Evolutionary conservation across 2,888 invertebrate genomes (phyloP).

Genomic region (Hybos culiciformis): DNA sequence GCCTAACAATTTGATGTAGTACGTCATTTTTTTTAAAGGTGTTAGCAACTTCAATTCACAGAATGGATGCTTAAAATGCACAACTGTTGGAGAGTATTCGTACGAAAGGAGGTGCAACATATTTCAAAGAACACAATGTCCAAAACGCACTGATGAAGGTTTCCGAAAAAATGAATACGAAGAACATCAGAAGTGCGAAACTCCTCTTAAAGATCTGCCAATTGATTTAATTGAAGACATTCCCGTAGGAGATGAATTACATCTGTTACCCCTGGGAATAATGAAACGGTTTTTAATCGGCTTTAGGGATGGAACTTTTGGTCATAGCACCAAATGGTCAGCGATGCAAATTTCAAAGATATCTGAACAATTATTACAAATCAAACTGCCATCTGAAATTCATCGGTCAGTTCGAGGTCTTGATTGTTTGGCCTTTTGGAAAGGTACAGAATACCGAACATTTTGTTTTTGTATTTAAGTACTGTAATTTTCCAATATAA

Average conservation of each 20-base stretch:
- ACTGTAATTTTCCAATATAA: not conserved
- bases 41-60: not conserved
- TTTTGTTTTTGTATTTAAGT: not conserved
- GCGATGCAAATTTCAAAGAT: not conserved
- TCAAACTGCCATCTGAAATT: conserved; percentile 3
- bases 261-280: conserved; percentile 15
- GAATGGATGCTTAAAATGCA: not conserved
- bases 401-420: conserved; percentile 3
- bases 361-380: too few species aligned
- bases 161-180: not conserved
- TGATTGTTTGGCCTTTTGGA: conserved; percentile 1
- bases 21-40: too few species aligned
- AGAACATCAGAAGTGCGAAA: conserved; percentile 3
- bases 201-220: conserved; percentile 11
- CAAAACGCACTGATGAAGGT: not conserved
- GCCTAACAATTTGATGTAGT: not conserved
- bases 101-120: too few species aligned
- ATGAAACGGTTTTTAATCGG: not conserved
- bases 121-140: not conserved
- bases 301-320: not conserved
- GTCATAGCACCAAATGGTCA: not conserved
- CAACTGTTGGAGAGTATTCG: not conserved
- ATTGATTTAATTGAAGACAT: conserved; percentile 18
- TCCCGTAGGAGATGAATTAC: conserved; percentile 16
- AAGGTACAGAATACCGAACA: not conserved